These are phyloP conservation scores for Zapornia atra DNA, from an alignment of 2,113 vertebrate species.

Conservation along the genomic window DNA sequence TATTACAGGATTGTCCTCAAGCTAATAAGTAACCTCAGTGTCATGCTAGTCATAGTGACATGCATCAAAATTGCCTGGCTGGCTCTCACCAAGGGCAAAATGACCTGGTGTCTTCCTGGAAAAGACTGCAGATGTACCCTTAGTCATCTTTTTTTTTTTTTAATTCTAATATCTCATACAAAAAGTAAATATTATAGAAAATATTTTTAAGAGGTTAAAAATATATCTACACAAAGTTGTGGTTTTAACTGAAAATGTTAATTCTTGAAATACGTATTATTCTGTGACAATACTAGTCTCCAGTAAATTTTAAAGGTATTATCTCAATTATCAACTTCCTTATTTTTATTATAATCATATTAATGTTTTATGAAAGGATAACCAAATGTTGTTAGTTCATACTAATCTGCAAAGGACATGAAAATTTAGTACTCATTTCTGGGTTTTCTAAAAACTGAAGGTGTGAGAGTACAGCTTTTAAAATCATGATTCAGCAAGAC, in stretches of 20 bases:
- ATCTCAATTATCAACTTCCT: not conserved
- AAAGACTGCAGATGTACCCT: not conserved
- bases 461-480: not conserved
- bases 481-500: not conserved
- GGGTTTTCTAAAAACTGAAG: not conserved
- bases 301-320: not conserved
- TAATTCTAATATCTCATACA: not conserved
- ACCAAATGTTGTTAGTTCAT: not conserved
- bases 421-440: not conserved
- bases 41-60: not conserved
- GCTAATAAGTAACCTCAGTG: not conserved
- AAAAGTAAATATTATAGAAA: not conserved
- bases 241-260: not conserved
- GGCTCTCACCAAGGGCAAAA: not conserved
- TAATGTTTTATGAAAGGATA: not conserved
- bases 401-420: not conserved
- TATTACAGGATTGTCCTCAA: not conserved
- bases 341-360: not conserved
- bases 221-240: not conserved
- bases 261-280: not conserved
- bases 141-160: not conserved
- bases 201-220: not conserved
- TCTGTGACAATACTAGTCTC: not conserved
- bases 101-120: not conserved
- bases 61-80: not conserved